Evolutionary conservation across 2,113 vertebrate genomes (phyloP).

Genomic region (Bostrychus sinensis): DNA sequence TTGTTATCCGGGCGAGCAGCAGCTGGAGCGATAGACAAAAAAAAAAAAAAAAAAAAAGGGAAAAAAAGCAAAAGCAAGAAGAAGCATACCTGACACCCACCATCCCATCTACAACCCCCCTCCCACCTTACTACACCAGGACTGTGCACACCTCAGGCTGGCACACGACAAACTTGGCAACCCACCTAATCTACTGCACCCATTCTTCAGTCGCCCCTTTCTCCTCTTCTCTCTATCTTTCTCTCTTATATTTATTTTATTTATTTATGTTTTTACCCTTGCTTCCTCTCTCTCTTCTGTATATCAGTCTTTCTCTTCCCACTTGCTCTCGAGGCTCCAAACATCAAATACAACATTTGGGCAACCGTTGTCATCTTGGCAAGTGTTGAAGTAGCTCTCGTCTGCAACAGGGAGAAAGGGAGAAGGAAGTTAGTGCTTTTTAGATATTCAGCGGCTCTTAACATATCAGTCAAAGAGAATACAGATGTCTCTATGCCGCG

Average conservation of each 20-base stretch:
- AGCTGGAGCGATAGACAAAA: constrained; percentile 49
- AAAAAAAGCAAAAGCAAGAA: too few relatives aligned
- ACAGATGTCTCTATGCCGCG: constrained; percentile 61
- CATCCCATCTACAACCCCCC: constrained; percentile 41
- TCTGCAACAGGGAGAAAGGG: constrained; percentile 29
- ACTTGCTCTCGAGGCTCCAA: constrained; percentile 74
- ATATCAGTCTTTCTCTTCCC: constrained; percentile 64
- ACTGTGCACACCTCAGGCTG: constrained; percentile 74
- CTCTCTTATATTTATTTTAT: constrained; percentile 54
- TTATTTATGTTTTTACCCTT: constrained; percentile 48
- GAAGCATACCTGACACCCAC: constrained; percentile 81
- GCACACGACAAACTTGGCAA: constrained; percentile 75
- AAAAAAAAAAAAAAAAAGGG: not conserved
- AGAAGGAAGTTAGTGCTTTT: constrained; percentile 44
- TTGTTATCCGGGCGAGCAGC: constrained; percentile 80
- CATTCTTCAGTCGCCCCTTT: constrained; percentile 60
- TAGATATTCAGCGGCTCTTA: constrained; percentile 54
- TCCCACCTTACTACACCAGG: constrained; percentile 47
- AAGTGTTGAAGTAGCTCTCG: constrained; percentile 64
- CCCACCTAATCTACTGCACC: constrained; percentile 71
- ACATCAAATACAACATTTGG: constrained; percentile 77
- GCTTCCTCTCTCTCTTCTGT: constrained; percentile 47
- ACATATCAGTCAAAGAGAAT: constrained; percentile 65
- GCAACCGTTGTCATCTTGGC: constrained; percentile 73
- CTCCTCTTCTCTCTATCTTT: constrained; percentile 31